phyloP scores from a whole-genome alignment of 1,140 invertebrate genomes.

The Rhagoletis zephyria region DNA sequence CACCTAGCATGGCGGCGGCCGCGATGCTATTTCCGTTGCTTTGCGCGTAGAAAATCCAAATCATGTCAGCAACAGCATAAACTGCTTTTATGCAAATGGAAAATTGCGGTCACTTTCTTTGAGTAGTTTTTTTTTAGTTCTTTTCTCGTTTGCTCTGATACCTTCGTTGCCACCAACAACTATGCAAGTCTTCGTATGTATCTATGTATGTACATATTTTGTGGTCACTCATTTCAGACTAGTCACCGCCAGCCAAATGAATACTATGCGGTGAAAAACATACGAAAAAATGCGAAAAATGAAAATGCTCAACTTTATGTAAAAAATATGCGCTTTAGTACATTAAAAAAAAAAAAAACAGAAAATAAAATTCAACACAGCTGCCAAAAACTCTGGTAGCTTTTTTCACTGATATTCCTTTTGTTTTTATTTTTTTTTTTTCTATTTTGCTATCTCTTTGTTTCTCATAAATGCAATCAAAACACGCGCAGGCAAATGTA shows the following conservation, averaged over 20 bases:
- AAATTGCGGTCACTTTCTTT: constrained; percentile 48
- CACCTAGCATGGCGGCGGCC: neutral
- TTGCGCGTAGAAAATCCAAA: constrained; percentile 2
- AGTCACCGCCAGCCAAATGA: constrained; percentile 5
- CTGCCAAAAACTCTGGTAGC: too few species aligned
- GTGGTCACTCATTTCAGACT: neutral
- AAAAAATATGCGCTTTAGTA: too few species aligned
- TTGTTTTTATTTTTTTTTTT: neutral
- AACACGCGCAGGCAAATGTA: constrained; percentile 51
- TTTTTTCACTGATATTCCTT: too few species aligned
- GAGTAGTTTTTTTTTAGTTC: neutral
- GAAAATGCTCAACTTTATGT: too few species aligned
- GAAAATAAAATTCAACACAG: neutral
- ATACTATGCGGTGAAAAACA: neutral
- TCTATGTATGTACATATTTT: neutral
- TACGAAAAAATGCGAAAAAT: too few species aligned
- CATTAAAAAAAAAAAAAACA: neutral
- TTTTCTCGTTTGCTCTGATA: too few species aligned
- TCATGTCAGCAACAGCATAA: constrained; percentile 48
- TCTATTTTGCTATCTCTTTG: neutral
- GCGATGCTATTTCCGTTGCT: neutral
- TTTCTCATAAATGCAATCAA: constrained; percentile 23
- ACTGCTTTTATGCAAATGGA: constrained; percentile 38
- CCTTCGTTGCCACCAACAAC: too few species aligned
- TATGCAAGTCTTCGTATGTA: too few species aligned